phyloP scores from a whole-genome alignment of 2,888 invertebrate species.

The Drosophila macrospina region DNA sequence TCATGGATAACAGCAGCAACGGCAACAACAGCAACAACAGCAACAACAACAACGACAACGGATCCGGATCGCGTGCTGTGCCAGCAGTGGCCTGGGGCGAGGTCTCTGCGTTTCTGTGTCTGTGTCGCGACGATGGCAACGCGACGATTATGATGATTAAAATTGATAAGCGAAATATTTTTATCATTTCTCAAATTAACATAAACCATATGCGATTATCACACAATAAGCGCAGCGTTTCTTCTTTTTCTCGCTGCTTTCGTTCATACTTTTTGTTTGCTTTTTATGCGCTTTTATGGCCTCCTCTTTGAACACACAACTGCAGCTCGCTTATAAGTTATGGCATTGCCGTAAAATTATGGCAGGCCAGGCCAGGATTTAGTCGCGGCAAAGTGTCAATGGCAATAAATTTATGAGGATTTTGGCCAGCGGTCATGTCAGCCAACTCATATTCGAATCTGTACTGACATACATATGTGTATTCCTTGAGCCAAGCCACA shows the following conservation, averaged over 20 bases:
- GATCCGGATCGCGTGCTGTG: conserved; percentile 79
- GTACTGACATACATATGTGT: conserved; percentile 8
- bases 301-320: conserved; percentile 40
- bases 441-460: conserved; percentile 42
- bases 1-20: conserved; percentile 31
- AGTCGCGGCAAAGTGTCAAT: conserved; percentile 74
- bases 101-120: conserved; percentile 30
- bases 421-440: conserved; percentile 70
- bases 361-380: conserved; percentile 68
- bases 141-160: conserved; percentile 81
- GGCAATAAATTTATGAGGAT: conserved; percentile 78
- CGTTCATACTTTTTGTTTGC: conserved; percentile 61
- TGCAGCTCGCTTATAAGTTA: conserved; percentile 61
- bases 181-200: conserved; percentile 82
- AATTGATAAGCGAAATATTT: conserved; percentile 83
- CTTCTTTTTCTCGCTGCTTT: conserved; percentile 22
- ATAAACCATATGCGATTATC: conserved; percentile 79
- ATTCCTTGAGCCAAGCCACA: conserved; percentile 15
- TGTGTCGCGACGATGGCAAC: conserved; percentile 69
- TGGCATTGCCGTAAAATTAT: conserved; percentile 63
- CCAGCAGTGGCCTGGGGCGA: conserved; percentile 32
- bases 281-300: conserved; percentile 75
- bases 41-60: conserved; percentile 28
- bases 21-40: conserved; percentile 5
- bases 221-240: conserved; percentile 71